Evolutionary conservation across 2,888 invertebrate species (phyloP).

Genomic region (Heliconius ethilla): DNA sequence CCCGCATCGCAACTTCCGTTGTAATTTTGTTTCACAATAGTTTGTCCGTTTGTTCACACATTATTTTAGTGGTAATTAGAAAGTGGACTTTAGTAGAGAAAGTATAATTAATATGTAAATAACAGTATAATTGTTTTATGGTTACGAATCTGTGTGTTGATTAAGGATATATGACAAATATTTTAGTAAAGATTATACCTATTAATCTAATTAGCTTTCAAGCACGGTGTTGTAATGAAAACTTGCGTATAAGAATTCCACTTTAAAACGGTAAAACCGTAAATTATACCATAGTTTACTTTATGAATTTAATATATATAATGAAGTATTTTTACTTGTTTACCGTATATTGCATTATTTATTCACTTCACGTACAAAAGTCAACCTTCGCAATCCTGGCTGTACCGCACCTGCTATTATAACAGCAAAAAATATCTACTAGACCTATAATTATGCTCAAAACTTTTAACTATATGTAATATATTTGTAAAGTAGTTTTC

Average conservation of each 20-base stretch:
- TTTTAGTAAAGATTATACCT: neutral
- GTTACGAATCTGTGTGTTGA: slow-evolving; percentile 33
- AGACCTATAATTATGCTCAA: slow-evolving; percentile 24
- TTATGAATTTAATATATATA: slow-evolving; percentile 11
- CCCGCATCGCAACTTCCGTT: slow-evolving; percentile 65
- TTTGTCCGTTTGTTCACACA: slow-evolving; percentile 41
- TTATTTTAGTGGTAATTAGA: slow-evolving; percentile 22
- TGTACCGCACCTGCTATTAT: slow-evolving; percentile 50
- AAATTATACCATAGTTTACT: neutral
- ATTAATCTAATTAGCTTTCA: neutral
- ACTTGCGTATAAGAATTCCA: neutral
- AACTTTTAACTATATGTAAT: slow-evolving; percentile 22
- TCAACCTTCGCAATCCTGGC: slow-evolving; percentile 56
- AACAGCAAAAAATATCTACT: slow-evolving; percentile 31
- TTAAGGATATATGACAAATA: slow-evolving; percentile 4
- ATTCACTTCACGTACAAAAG: slow-evolving; percentile 57
- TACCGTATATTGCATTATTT: slow-evolving; percentile 50
- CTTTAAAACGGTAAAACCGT: neutral
- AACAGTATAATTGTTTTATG: slow-evolving; percentile 13
- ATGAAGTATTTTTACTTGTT: slow-evolving; percentile 37
- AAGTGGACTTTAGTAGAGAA: slow-evolving; percentile 18
- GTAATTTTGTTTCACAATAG: slow-evolving; percentile 42
- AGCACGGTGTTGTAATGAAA: neutral
- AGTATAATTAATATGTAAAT: slow-evolving; percentile 1
- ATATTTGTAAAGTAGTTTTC: neutral